Evolutionary conservation across 2,888 invertebrate genomes (phyloP), one percentile per base, ranked within the genome.

Genomic region (Bellardia bayeri): DNA sequence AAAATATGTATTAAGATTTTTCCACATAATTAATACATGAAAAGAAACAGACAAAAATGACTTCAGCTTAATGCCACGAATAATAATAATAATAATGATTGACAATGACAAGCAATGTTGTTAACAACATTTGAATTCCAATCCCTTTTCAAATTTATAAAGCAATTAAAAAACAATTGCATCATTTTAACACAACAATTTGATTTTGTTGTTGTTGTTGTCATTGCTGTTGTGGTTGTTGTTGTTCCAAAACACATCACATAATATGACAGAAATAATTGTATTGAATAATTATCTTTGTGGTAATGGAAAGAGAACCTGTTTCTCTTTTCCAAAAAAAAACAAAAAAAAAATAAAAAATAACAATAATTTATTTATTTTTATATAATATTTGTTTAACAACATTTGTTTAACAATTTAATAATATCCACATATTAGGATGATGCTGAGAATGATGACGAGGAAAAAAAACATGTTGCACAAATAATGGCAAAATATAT

Each of bases 201-300:
- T 51, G 23, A 23, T 23, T 1, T 23, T 23, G 23, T 23, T 23
- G 23, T 23, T 23, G 23, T 23, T 23, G 23, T 23, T 23, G 23
- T 23, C 23, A 1, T 23, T 23, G 23, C 23, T 23, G 23, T 23
- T 0, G 23, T 23, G 14, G 5, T 14, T 49, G 14, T 33, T 54
- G 37, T 9, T 49, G 14, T 37, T 75, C 6, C 9, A 40, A n/a
- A 45, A 42, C 7, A 64, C 11, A 14, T n/a, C 16, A 23, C 63
- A 49, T 49, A 58, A 66, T 40, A 61, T 71, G 80, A 71, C 63
- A 80, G 58, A 5, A 33, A 61, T 61, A 58, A 81, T 66, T 66
- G 74, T 66, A 74, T 74, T 16, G 1, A 58, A 54, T 66, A 81
- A 81, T 72, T 63, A 71, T 81, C 9, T 64, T 72, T 9, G 13